A percentile compares a stretch with the other conserved stretches of the same genome.
Evolutionary conservation across 1,140 invertebrate species (phyloP).

Genomic region (Trinorchestia longiramus): DNA sequence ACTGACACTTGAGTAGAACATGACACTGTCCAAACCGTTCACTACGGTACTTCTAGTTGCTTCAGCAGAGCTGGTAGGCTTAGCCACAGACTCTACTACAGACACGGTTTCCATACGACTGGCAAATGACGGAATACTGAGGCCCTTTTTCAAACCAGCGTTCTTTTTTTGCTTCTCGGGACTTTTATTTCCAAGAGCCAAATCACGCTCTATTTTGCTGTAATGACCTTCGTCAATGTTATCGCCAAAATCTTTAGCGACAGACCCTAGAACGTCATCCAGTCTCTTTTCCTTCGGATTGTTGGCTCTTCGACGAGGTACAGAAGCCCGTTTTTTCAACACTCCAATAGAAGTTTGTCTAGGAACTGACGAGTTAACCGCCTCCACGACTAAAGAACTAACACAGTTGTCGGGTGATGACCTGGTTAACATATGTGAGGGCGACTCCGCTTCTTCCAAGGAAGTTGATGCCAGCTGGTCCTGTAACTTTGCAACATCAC

Average conservation of each 20-base stretch:
- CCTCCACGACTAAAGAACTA: neutral
- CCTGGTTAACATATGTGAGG: neutral
- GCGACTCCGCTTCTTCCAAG: neutral
- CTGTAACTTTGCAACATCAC: neutral
- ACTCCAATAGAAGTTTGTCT: neutral
- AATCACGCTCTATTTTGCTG: constrained; percentile 64
- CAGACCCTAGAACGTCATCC: constrained; percentile 65
- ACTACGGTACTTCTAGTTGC: neutral
- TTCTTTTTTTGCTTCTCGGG: constrained; percentile 60
- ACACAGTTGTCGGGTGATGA: neutral
- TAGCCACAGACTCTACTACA: neutral
- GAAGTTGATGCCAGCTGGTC: neutral
- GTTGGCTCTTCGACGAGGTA: constrained; percentile 59
- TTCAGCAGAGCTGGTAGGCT: neutral
- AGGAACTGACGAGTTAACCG: neutral
- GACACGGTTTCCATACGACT: neutral
- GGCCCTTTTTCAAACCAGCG: neutral
- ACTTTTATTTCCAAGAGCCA: constrained; percentile 64
- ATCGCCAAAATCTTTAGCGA: constrained; percentile 65
- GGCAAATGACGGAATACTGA: constrained; percentile 1
- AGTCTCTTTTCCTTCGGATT: constrained; percentile 65
- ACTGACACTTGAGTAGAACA: constrained; percentile 29
- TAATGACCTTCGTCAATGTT: constrained; percentile 65
- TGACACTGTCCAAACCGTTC: constrained; percentile 26
- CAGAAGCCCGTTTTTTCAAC: constrained; percentile 55